These are phyloP conservation scores for Ptychoptera contaminata DNA, from an alignment of 2,888 invertebrate genomes.

Conservation along the genomic window DNA sequence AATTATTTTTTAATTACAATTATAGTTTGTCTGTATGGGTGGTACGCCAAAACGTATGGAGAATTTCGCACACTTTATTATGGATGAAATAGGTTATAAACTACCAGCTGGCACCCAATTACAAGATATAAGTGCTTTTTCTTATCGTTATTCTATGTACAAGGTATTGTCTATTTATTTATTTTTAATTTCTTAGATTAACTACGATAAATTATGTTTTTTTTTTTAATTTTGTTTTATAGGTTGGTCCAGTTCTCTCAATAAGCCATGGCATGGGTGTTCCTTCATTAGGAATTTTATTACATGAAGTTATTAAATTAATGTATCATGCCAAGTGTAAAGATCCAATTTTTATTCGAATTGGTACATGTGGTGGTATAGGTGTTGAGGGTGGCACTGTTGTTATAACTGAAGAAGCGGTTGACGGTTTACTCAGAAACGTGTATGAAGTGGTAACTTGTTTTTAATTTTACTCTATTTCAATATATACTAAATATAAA, in stretches of 20 bases:
- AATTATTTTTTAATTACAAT: constrained; percentile 3
- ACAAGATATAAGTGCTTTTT: constrained; percentile 78
- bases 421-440: constrained; percentile 73
- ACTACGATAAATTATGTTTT: neutral
- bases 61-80: constrained; percentile 78
- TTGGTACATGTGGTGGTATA: constrained; percentile 88
- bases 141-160: constrained; percentile 89
- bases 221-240: neutral
- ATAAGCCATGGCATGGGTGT: constrained; percentile 88
- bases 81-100: constrained; percentile 79
- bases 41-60: constrained; percentile 92
- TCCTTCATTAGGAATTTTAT: constrained; percentile 85
- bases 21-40: constrained; percentile 91
- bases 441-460: constrained; percentile 64
- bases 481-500: too few species aligned
- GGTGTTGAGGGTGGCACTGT: constrained; percentile 89
- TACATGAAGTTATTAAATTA: constrained; percentile 92
- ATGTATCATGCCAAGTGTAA: constrained; percentile 79
- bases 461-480: neutral
- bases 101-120: constrained; percentile 76
- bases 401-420: constrained; percentile 80
- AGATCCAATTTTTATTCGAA: constrained; percentile 84
- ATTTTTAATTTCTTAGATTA: neutral
- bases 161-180: constrained; percentile 43
- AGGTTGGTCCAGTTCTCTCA: constrained; percentile 30